Percentiles rank a stretch among this genome's conserved stretches.
Evolutionary conservation across 2,888 invertebrate species (phyloP).

Genomic region (Sphaerophoria taeniata): DNA sequence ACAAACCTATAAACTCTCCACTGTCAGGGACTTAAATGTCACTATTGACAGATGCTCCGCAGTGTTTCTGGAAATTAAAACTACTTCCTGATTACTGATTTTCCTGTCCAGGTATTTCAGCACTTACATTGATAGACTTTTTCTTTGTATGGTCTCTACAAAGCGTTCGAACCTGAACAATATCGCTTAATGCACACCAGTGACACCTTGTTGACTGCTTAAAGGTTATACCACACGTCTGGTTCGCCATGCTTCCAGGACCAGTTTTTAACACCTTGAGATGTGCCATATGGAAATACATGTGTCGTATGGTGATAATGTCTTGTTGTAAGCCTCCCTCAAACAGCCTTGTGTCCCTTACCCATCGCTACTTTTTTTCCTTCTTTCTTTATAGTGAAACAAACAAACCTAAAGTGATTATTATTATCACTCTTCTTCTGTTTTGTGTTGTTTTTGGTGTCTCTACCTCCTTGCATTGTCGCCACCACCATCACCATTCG

Average conservation of each 20-base stretch:
- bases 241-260: not conserved
- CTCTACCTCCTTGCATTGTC: conserved; percentile 2
- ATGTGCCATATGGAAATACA: conserved; percentile 66
- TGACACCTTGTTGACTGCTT: too few relatives aligned
- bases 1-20: too few relatives aligned
- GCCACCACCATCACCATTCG: conserved; percentile 13
- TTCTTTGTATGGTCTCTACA: too few relatives aligned
- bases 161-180: too few relatives aligned
- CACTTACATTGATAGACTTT: too few relatives aligned
- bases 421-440: conserved; percentile 73
- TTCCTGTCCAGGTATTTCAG: too few relatives aligned
- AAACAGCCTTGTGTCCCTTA: not conserved
- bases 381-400: conserved; percentile 66
- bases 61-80: too few relatives aligned
- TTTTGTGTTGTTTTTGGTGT: conserved; percentile 41
- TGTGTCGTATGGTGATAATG: conserved; percentile 72
- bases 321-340: conserved; percentile 51
- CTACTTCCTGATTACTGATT: too few relatives aligned
- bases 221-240: conserved; percentile 23
- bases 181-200: too few relatives aligned
- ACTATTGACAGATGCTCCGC: too few relatives aligned
- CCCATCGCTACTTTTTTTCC: conserved; percentile 39
- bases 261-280: not conserved
- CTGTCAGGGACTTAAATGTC: too few relatives aligned
- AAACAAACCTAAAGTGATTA: conserved; percentile 74